These are phyloP conservation scores for Prinia subflava DNA, from an alignment of 2,113 vertebrate species.

Conservation along the genomic window DNA sequence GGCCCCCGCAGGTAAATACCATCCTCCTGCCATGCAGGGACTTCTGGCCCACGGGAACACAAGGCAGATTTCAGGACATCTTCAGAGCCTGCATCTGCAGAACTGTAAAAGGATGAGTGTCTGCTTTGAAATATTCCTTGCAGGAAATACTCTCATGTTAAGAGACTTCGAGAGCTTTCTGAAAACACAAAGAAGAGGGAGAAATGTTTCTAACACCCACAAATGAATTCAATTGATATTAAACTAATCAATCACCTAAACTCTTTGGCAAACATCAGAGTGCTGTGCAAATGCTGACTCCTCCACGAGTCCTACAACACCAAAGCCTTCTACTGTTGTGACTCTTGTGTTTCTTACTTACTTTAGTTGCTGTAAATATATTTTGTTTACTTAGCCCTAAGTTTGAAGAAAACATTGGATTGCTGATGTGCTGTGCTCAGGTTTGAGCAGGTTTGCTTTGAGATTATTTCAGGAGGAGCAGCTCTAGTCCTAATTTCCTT, in stretches of 20 bases:
- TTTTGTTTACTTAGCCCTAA: not conserved
- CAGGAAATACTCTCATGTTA: not conserved
- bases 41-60: not conserved
- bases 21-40: not conserved
- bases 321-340: not conserved
- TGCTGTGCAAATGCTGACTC: conserved; percentile 8
- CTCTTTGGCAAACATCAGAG: not conserved
- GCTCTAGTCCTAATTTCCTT: not conserved
- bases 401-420: not conserved
- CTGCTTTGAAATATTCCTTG: not conserved
- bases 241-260: conserved; percentile 50
- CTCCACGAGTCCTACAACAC: not conserved
- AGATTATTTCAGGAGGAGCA: not conserved
- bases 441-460: not conserved
- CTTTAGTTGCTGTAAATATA: not conserved
- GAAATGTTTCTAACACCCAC: conserved; percentile 23
- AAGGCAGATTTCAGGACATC: not conserved
- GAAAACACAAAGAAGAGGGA: not conserved
- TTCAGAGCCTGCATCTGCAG: not conserved
- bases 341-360: not conserved
- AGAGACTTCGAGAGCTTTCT: not conserved
- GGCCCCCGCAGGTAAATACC: not conserved
- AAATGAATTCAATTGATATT: conserved; percentile 27
- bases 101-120: not conserved
- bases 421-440: not conserved